phyloP scores from a whole-genome alignment of 2,113 vertebrate genomes.

The Bubo scandiacus region DNA sequence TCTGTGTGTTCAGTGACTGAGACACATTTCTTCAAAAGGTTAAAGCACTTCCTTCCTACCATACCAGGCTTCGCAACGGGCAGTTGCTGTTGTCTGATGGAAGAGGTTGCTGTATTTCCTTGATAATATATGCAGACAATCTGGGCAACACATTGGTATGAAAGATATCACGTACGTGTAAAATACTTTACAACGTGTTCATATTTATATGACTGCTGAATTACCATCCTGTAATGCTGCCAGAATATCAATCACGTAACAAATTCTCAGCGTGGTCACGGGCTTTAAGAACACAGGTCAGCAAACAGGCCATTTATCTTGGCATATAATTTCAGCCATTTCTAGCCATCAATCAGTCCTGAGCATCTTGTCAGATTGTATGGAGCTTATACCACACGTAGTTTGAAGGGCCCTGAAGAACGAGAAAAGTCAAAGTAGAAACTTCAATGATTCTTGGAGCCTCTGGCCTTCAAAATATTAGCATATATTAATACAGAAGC shows the following conservation, averaged over 20 bases:
- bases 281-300: not conserved
- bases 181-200: not conserved
- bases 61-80: not conserved
- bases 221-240: not conserved
- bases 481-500: not conserved
- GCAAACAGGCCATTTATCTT: not conserved
- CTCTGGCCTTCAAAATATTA: not conserved
- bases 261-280: not conserved
- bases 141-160: not conserved
- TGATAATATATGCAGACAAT: not conserved
- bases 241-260: not conserved
- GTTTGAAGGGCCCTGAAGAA: not conserved
- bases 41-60: not conserved
- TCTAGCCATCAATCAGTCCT: not conserved
- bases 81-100: not conserved
- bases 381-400: not conserved
- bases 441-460: not conserved
- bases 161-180: not conserved
- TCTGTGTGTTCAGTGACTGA: not conserved
- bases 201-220: accelerated
- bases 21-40: not conserved
- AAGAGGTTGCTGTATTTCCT: not conserved
- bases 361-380: not conserved
- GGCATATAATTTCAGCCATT: not conserved
- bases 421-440: not conserved